Conservation (phyloP, 2,888 invertebrate genomes). For the Yponomeuta evonymella region DNA sequence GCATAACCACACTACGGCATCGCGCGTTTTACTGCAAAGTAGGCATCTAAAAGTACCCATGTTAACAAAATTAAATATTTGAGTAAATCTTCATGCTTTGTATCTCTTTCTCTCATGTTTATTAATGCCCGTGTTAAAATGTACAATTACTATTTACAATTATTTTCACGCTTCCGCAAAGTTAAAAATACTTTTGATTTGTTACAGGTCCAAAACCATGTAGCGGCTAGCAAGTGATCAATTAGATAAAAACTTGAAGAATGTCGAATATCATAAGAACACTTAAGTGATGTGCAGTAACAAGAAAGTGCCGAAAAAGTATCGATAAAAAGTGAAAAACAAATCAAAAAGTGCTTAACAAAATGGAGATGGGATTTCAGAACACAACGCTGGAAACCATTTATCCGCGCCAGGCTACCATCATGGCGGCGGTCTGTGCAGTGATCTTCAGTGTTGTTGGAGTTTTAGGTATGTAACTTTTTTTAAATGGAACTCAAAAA, state of each 20-base stretch:
- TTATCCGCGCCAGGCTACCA: constrained; percentile 84
- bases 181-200: not conserved
- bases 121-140: no score
- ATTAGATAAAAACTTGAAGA: not conserved
- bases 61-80: no score
- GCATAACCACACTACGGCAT: not conserved
- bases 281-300: constrained; percentile 20
- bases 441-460: constrained; percentile 87
- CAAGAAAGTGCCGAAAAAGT: constrained; percentile 27
- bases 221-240: not conserved
- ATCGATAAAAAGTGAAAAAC: constrained; percentile 29
- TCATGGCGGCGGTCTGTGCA: constrained; percentile 86
- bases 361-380: constrained; percentile 53
- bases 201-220: not conserved
- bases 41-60: no score
- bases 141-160: no score
- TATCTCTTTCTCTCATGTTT: no score
- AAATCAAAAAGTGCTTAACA: constrained; percentile 30
- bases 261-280: constrained; percentile 15
- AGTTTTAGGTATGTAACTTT: constrained; percentile 80
- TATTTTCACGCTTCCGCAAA: no score
- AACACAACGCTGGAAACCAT: constrained; percentile 47
- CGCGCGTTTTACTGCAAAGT: no score
- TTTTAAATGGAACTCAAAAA: no score
- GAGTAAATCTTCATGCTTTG: no score